phyloP scores from a whole-genome alignment of 2,797 vertebrate genomes.

The Acanthiza pusilla region DNA sequence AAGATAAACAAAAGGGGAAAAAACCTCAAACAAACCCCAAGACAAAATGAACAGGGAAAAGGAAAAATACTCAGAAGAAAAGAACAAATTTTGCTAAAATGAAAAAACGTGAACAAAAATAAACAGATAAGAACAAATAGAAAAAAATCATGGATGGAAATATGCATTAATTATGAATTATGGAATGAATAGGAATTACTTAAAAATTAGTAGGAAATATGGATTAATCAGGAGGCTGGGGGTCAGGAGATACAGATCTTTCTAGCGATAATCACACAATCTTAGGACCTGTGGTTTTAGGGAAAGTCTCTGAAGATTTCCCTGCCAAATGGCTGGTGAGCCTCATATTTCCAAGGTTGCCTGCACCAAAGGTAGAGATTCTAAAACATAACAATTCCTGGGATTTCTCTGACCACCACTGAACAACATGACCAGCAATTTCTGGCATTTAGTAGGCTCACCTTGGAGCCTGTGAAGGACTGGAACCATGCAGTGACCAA shows the following conservation, averaged over 20 bases:
- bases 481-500: background rate
- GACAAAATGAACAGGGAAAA: background rate
- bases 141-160: background rate
- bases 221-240: background rate
- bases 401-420: background rate
- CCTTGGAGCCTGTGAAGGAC: background rate
- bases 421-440: background rate
- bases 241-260: background rate
- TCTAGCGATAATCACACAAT: background rate
- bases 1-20: background rate
- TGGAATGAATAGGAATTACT: background rate
- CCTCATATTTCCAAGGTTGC: background rate
- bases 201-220: background rate
- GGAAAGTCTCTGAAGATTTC: background rate
- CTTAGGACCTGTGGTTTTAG: background rate
- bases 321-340: background rate
- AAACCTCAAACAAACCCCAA: background rate
- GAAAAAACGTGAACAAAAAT: background rate
- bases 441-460: background rate
- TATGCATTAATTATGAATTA: background rate
- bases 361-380: background rate
- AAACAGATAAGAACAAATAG: background rate
- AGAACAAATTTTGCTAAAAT: background rate
- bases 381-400: background rate
- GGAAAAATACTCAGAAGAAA: background rate